Evolutionary conservation across 2,888 invertebrate genomes (phyloP).

Genomic region (Odiellus spinosus): DNA sequence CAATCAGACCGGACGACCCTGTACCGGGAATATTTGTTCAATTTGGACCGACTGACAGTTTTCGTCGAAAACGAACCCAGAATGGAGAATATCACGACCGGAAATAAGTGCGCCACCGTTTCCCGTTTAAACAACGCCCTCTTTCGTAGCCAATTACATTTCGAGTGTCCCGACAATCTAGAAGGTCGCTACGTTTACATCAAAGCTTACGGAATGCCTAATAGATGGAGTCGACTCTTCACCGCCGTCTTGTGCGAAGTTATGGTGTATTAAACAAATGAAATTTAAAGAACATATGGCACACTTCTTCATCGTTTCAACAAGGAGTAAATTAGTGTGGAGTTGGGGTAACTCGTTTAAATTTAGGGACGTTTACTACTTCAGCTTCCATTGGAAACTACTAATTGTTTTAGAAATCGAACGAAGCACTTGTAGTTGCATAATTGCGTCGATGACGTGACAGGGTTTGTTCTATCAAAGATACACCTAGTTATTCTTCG

Average conservation of each 20-base stretch:
- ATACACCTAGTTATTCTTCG: no score
- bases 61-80: slow-evolving; percentile 33
- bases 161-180: slow-evolving; percentile 32
- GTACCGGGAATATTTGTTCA: slow-evolving; percentile 33
- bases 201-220: slow-evolving; percentile 34
- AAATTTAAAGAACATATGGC: no score
- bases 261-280: slow-evolving; percentile 30
- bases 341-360: no score
- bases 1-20: slow-evolving; percentile 25
- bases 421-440: no score
- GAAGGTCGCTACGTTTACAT: slow-evolving; percentile 36
- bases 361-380: no score
- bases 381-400: no score
- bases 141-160: slow-evolving; percentile 32
- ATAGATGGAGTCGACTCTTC: slow-evolving; percentile 34
- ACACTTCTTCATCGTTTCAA: no score
- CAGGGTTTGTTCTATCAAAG: no score
- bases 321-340: no score
- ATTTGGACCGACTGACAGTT: slow-evolving; percentile 35
- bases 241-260: slow-evolving; percentile 38
- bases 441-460: no score
- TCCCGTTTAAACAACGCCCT: slow-evolving; percentile 35
- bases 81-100: slow-evolving; percentile 22
- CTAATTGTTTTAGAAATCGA: no score
- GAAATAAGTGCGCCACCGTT: slow-evolving; percentile 32